phyloP scores from a whole-genome alignment of 2,888 invertebrate species.

The Apamea monoglypha region DNA sequence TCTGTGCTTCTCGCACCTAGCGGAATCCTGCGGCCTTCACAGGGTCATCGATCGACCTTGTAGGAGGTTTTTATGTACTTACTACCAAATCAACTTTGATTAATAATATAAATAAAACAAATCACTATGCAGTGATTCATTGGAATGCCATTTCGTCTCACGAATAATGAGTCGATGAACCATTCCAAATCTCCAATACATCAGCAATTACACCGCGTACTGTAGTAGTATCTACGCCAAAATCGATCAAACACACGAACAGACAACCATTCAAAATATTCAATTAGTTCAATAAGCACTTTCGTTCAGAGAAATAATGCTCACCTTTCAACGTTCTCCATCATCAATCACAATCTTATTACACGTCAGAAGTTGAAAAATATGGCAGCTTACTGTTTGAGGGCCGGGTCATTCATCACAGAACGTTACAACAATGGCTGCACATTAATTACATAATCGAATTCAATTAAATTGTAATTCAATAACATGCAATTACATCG shows the following conservation, averaged over 20 bases:
- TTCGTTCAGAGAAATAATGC: constrained; percentile 78
- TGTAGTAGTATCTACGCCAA: constrained; percentile 53
- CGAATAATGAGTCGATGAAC: constrained; percentile 27
- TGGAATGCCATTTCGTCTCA: constrained; percentile 11
- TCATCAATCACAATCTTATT: constrained; percentile 81
- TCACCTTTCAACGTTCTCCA: constrained; percentile 78
- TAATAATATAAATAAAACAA: background rate
- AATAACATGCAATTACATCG: constrained; percentile 80
- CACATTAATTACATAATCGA: constrained; percentile 70
- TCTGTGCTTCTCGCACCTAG: background rate
- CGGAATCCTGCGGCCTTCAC: background rate
- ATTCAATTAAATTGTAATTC: constrained; percentile 81
- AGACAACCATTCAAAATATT: constrained; percentile 65
- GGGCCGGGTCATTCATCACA: constrained; percentile 67
- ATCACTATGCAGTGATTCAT: background rate
- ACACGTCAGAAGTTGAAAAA: constrained; percentile 80
- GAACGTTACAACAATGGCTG: constrained; percentile 60
- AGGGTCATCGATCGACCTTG: background rate
- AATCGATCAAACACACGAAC: constrained; percentile 59
- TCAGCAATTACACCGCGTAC: constrained; percentile 59
- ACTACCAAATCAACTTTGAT: background rate
- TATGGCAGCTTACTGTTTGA: constrained; percentile 78
- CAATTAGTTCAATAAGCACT: constrained; percentile 67
- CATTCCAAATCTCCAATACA: constrained; percentile 29
- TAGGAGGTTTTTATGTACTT: no score